These are phyloP conservation scores for Bombus waltoni DNA, from an alignment of 1,140 invertebrate species.

Conservation along the genomic window DNA sequence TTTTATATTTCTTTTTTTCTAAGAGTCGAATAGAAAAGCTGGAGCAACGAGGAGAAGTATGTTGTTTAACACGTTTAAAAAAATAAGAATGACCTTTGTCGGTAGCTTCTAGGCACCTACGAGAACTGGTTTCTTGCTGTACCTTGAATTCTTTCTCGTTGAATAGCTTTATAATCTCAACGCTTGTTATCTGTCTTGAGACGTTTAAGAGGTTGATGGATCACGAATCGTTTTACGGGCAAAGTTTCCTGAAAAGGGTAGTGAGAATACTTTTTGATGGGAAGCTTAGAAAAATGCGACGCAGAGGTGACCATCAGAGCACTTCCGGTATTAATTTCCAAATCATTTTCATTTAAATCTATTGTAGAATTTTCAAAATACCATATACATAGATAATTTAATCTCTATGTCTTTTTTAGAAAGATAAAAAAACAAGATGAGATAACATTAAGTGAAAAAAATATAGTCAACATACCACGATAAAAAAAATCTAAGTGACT, in stretches of 20 bases:
- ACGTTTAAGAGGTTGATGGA: neutral
- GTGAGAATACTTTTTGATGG: conserved; percentile 22
- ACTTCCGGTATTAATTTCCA: neutral
- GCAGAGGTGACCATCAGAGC: neutral
- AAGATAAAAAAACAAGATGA: too few species aligned
- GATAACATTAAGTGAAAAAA: too few species aligned
- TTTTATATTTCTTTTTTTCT: neutral
- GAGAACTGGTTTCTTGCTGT: neutral
- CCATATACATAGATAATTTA: too few species aligned
- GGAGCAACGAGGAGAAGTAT: neutral
- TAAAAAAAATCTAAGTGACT: neutral
- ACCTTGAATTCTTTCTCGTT: neutral
- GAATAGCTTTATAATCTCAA: neutral
- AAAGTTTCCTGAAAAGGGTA: neutral
- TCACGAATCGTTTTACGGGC: neutral
- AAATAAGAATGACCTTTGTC: conserved; percentile 7
- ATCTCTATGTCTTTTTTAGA: too few species aligned
- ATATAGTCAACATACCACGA: neutral
- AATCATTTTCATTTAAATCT: neutral
- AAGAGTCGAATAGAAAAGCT: neutral
- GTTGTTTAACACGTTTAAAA: conserved; percentile 2
- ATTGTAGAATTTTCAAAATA: too few species aligned
- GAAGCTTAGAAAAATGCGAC: neutral
- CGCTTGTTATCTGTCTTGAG: neutral
- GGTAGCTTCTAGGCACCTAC: conserved; percentile 7